Percentiles rank a stretch among this genome's conserved stretches.
Evolutionary conservation across 2,888 invertebrate species (phyloP).

Genomic region (Icerya purchasi): DNA sequence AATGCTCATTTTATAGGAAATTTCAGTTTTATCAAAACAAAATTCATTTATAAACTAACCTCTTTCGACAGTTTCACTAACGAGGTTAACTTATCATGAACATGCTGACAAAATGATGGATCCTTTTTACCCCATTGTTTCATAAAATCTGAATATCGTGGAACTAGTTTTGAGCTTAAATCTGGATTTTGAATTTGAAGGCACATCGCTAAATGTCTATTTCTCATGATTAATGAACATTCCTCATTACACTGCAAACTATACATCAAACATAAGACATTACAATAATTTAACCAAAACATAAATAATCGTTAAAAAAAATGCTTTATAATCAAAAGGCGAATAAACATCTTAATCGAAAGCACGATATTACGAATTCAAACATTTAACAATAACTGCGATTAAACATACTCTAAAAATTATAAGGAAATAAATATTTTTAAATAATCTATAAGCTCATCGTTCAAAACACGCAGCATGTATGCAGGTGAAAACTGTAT

Average conservation of each 20-base stretch:
- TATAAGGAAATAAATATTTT: too few species aligned
- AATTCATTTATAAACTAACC: constrained; percentile 32
- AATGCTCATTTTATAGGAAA: too few species aligned
- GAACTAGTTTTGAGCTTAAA: constrained; percentile 51
- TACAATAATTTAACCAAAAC: constrained; percentile 38
- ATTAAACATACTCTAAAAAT: too few species aligned
- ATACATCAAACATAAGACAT: constrained; percentile 11
- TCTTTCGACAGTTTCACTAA: constrained; percentile 72
- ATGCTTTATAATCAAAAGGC: too few species aligned
- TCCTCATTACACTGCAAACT: constrained; percentile 75
- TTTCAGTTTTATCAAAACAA: too few species aligned
- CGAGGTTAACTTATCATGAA: constrained; percentile 64
- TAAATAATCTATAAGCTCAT: too few species aligned
- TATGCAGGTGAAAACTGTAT: too few species aligned
- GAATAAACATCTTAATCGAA: too few species aligned
- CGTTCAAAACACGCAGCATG: too few species aligned
- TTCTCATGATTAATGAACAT: constrained; percentile 68
- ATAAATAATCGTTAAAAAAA: too few species aligned
- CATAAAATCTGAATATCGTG: constrained; percentile 69
- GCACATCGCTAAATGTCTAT: constrained; percentile 69
- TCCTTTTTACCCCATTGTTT: constrained; percentile 63
- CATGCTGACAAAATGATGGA: constrained; percentile 50
- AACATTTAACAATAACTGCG: too few species aligned
- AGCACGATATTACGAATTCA: too few species aligned
- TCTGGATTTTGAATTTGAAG: constrained; percentile 84